Evolutionary conservation across 1,140 invertebrate genomes (phyloP).

Genomic region (Homalodisca vitripennis): DNA sequence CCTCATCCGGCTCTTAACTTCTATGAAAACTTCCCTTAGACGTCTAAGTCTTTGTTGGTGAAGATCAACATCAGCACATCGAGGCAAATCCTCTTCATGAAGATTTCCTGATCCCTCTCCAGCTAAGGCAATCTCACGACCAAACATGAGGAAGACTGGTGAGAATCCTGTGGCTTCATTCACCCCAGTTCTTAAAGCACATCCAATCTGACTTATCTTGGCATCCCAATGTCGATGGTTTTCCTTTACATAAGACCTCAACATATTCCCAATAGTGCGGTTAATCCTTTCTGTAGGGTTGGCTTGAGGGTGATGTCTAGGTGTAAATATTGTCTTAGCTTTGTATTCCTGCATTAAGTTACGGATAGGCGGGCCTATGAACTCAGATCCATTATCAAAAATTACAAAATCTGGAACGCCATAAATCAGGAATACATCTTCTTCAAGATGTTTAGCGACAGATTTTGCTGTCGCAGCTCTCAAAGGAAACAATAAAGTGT

Average conservation of each 20-base stretch:
- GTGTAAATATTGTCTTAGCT: background rate
- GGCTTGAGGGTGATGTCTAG: constrained; percentile 5
- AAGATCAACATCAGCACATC: background rate
- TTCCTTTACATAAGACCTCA: background rate
- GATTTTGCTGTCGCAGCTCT: background rate
- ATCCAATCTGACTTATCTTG: background rate
- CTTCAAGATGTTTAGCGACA: background rate
- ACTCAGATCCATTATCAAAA: background rate
- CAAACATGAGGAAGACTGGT: background rate
- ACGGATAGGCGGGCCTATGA: background rate
- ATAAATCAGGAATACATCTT: background rate
- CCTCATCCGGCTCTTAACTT: background rate
- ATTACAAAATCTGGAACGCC: background rate
- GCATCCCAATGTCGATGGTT: background rate
- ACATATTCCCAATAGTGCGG: background rate
- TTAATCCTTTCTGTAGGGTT: background rate
- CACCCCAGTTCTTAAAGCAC: background rate
- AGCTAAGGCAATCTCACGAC: background rate
- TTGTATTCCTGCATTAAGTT: background rate
- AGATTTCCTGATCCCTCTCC: background rate
- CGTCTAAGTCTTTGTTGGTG: background rate
- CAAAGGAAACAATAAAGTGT: background rate
- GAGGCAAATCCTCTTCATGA: background rate
- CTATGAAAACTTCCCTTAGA: background rate
- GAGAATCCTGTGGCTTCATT: background rate